Evolutionary conservation across 1,140 invertebrate species (phyloP).

Genomic region (Brachionus manjavacas): DNA sequence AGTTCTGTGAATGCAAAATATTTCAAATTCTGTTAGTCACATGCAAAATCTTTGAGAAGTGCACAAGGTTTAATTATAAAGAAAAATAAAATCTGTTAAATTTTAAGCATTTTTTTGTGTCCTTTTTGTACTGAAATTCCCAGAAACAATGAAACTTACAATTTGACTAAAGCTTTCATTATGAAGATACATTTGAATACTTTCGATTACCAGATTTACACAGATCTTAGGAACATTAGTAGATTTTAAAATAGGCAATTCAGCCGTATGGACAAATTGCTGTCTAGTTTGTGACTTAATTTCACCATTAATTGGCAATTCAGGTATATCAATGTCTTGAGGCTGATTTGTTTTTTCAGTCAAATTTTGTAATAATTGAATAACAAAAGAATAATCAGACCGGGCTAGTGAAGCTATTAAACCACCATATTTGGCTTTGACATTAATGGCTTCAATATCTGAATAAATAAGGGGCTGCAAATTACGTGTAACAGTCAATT

Average conservation of each 20-base stretch:
- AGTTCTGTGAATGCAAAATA: too few relatives aligned
- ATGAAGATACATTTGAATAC: conserved; percentile 4
- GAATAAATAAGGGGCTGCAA: not conserved
- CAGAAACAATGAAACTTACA: not conserved
- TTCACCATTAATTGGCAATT: not conserved
- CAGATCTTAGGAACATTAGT: not conserved
- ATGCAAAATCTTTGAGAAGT: too few relatives aligned
- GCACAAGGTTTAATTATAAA: too few relatives aligned
- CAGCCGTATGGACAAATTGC: not conserved
- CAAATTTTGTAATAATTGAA: conserved; percentile 20
- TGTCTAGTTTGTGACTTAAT: not conserved
- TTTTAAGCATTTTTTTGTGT: too few relatives aligned
- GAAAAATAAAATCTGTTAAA: too few relatives aligned
- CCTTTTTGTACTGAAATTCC: not conserved
- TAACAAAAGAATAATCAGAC: conserved; percentile 13
- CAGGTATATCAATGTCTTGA: not conserved
- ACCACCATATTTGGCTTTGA: not conserved
- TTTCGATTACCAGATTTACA: not conserved
- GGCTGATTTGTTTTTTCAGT: not conserved
- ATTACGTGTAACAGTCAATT: not conserved
- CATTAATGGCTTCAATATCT: not conserved
- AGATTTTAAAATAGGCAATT: not conserved
- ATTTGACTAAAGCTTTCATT: not conserved
- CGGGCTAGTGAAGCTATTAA: not conserved
- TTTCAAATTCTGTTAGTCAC: too few relatives aligned